Conservation (phyloP, 2,113 vertebrate genomes). For the Sander lucioperca region DNA sequence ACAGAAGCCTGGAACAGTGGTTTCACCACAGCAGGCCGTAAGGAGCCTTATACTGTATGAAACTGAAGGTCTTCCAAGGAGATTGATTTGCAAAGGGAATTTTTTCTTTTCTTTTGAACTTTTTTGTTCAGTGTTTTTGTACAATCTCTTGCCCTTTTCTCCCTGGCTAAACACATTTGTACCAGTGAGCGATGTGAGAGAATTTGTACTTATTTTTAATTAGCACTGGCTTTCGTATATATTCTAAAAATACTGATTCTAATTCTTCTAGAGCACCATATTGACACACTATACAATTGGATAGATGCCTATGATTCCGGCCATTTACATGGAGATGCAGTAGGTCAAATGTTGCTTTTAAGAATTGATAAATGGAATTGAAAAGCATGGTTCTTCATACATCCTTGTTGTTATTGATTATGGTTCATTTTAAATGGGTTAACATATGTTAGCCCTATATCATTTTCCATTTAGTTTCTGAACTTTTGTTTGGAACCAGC, state of each 20-base stretch:
- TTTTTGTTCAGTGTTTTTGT: neutral
- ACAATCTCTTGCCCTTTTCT: too few relatives aligned
- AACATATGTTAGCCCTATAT: neutral
- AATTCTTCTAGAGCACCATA: neutral
- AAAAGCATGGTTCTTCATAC: neutral
- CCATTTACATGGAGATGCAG: neutral
- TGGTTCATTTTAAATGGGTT: neutral
- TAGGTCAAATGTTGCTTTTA: neutral
- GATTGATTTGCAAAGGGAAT: neutral
- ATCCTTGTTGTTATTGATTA: neutral
- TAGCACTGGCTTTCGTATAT: neutral
- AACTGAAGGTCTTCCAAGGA: constrained; percentile 25
- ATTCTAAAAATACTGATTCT: neutral
- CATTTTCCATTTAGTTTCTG: neutral
- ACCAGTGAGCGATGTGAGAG: neutral
- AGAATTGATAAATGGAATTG: neutral
- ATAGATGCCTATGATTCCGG: neutral
- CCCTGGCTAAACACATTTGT: neutral
- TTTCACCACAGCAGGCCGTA: constrained; percentile 20
- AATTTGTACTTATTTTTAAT: neutral
- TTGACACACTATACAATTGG: neutral
- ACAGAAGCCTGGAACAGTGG: constrained; percentile 20
- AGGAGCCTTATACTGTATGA: neutral
- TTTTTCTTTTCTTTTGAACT: neutral
- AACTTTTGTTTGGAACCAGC: constrained; percentile 23